These are phyloP conservation scores for Canis aureus DNA, from an alignment of 2,113 vertebrate species.

Conservation along the genomic window DNA sequence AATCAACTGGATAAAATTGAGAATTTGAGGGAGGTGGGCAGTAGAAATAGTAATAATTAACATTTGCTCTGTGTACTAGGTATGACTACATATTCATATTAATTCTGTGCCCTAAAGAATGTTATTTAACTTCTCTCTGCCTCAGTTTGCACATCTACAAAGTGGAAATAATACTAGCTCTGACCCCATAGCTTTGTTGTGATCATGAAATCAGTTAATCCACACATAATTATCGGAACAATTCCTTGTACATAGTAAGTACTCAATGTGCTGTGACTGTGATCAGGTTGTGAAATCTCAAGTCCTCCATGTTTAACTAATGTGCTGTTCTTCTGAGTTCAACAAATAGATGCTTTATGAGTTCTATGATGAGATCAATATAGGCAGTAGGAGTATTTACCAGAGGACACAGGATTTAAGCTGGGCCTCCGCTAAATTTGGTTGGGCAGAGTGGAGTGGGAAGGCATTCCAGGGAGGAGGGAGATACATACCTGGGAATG, in stretches of 20 bases:
- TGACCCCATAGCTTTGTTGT: not conserved
- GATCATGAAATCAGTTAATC: not conserved
- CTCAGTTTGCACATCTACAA: not conserved
- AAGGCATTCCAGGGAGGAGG: not conserved
- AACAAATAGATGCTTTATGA: not conserved
- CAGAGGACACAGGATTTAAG: not conserved
- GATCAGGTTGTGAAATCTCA: not conserved
- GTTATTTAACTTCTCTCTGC: not conserved
- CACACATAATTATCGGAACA: not conserved
- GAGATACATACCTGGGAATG: not conserved
- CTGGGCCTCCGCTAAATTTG: not conserved
- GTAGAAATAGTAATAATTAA: not conserved
- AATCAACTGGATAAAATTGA: not conserved
- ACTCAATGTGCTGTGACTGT: not conserved
- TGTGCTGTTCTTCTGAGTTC: not conserved
- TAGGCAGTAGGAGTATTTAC: not conserved
- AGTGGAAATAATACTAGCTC: not conserved
- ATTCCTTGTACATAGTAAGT: not conserved
- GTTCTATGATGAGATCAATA: not conserved
- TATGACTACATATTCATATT: not conserved
- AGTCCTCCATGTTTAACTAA: not conserved
- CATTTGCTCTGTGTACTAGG: no score
- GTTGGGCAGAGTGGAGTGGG: not conserved
- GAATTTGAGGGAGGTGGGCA: not conserved
- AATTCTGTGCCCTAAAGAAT: not conserved